Evolutionary conservation across 2,113 vertebrate species (phyloP).

Genomic region (Albula goreensis): DNA sequence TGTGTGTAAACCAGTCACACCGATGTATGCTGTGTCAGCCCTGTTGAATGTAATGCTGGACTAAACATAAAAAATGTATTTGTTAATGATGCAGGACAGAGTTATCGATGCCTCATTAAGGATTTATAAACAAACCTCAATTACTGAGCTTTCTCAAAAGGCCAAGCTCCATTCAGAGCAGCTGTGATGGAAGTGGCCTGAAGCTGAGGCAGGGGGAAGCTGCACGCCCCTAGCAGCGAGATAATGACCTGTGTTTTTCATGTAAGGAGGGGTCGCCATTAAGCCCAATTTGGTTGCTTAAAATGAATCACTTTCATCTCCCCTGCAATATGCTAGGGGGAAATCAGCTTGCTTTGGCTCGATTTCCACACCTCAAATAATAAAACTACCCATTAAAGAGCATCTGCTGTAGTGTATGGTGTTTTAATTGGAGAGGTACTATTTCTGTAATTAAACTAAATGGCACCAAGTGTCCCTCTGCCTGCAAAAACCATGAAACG

Average conservation of each 20-base stretch:
- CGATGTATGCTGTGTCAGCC: too few species aligned
- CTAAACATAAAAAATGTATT: neutral
- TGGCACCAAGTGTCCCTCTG: too few species aligned
- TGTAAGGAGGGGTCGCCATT: neutral
- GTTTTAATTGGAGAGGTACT: neutral
- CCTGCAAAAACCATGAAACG: too few species aligned
- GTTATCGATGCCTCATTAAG: neutral
- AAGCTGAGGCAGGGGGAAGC: neutral
- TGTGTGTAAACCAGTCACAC: too few species aligned
- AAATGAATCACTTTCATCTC: neutral
- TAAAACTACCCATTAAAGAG: neutral
- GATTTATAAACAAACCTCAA: neutral
- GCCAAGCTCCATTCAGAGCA: too few species aligned
- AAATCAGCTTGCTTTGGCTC: neutral
- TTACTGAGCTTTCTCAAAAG: too few species aligned
- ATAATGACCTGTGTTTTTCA: neutral
- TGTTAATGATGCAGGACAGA: neutral
- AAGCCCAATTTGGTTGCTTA: neutral
- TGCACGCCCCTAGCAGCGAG: neutral
- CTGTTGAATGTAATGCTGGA: too few species aligned
- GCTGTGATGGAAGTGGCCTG: neutral
- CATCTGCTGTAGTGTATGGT: neutral
- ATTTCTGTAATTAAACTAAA: neutral
- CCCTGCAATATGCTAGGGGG: neutral
- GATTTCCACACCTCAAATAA: neutral